Evolutionary conservation across 2,888 invertebrate genomes (phyloP).

Genomic region (Pardosa pseudoannulata): DNA sequence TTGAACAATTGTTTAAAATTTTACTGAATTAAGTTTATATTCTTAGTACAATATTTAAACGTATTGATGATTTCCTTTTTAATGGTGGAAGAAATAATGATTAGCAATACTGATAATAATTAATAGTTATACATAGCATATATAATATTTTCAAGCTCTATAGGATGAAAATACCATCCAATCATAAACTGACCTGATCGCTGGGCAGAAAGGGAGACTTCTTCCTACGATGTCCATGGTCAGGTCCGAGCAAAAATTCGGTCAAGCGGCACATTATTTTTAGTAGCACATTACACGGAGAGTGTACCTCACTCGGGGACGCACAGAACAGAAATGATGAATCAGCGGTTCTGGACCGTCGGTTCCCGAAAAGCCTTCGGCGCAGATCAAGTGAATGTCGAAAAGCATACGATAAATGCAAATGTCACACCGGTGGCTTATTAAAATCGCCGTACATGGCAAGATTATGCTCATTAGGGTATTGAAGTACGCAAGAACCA

Average conservation of each 20-base stretch:
- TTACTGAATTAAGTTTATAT: too few species aligned
- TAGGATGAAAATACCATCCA: too few species aligned
- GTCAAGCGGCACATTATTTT: slow-evolving; percentile 56
- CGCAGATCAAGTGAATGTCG: slow-evolving; percentile 23
- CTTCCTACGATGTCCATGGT: slow-evolving; percentile 20
- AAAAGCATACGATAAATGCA: slow-evolving; percentile 27
- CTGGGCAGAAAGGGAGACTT: neutral
- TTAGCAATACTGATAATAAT: too few species aligned
- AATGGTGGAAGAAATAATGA: too few species aligned
- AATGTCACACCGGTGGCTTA: slow-evolving; percentile 54
- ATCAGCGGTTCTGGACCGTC: neutral
- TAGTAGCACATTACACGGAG: neutral
- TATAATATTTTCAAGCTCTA: too few species aligned
- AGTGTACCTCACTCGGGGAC: neutral
- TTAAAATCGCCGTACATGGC: slow-evolving; percentile 52
- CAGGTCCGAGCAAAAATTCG: slow-evolving; percentile 26
- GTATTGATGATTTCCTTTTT: too few species aligned
- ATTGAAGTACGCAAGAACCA: slow-evolving; percentile 11
- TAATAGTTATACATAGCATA: too few species aligned
- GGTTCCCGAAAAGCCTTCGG: slow-evolving; percentile 22
- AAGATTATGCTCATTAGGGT: slow-evolving; percentile 53
- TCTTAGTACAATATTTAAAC: too few species aligned
- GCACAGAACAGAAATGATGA: slow-evolving; percentile 14
- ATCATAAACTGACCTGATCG: slow-evolving; percentile 36
- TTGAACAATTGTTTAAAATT: too few species aligned